Conservation (phyloP, 2,797 vertebrate species). For the Sebastes goodei region DNA sequence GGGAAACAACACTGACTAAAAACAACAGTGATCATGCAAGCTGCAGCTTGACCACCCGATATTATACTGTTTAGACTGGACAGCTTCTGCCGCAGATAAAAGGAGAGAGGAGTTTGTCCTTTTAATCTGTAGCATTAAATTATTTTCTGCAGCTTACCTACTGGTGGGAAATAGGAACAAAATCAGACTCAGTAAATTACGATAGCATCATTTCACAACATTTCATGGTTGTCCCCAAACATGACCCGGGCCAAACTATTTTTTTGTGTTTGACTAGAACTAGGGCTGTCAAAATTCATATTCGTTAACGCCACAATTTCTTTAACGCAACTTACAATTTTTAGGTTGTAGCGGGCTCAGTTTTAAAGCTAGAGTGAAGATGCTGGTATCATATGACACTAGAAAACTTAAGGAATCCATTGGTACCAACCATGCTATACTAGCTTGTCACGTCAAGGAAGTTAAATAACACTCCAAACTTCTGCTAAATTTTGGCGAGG, state of each 20-base stretch:
- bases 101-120: not conserved
- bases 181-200: not conserved
- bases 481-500: too few species aligned
- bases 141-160: not conserved
- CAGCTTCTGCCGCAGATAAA: not conserved
- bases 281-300: not conserved
- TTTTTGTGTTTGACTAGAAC: not conserved
- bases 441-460: too few species aligned
- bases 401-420: too few species aligned
- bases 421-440: too few species aligned
- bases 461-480: too few species aligned
- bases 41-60: constrained; percentile 1
- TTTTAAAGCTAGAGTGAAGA: too few species aligned
- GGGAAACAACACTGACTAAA: constrained; percentile 62
- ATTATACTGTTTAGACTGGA: constrained; percentile 1
- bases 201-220: not conserved
- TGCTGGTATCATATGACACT: too few species aligned
- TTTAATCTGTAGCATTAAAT: not conserved
- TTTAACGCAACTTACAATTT: too few species aligned
- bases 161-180: not conserved
- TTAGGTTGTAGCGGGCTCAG: too few species aligned
- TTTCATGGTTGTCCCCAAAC: not conserved
- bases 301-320: too few species aligned
- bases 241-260: not conserved
- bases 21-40: constrained; percentile 37